These are phyloP conservation scores for Lasioglossum baleicum DNA, from an alignment of 1,140 invertebrate genomes.

Conservation along the genomic window DNA sequence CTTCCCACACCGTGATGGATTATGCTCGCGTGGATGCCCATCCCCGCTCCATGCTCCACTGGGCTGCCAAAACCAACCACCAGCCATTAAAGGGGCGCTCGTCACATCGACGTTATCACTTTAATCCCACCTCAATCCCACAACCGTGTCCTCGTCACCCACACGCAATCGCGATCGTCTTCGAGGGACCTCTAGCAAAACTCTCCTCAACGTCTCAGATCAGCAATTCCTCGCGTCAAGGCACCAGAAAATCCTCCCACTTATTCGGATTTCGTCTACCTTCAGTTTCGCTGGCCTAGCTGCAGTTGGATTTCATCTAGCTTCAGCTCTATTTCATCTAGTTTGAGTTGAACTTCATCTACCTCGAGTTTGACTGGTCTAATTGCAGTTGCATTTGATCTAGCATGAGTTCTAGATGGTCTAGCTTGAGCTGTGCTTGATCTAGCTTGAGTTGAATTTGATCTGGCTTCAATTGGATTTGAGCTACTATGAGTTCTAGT, in stretches of 20 bases:
- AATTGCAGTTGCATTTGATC: too few relatives aligned
- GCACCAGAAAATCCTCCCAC: not conserved
- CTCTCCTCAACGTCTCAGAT: not conserved
- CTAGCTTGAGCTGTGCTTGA: too few relatives aligned
- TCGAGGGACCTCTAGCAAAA: conserved; percentile 2
- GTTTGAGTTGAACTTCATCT: too few relatives aligned
- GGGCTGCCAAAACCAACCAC: conserved; percentile 81
- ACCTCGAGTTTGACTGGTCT: too few relatives aligned
- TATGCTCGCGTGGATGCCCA: conserved; percentile 82
- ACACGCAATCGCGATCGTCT: conserved; percentile 66
- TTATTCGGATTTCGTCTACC: too few relatives aligned
- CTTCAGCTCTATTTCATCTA: too few relatives aligned
- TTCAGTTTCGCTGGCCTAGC: not conserved
- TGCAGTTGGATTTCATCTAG: too few relatives aligned
- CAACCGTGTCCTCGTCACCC: conserved; percentile 73
- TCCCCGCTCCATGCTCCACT: conserved; percentile 80
- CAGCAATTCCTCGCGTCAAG: not conserved
- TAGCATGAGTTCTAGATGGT: too few relatives aligned
- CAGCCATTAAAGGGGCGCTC: conserved; percentile 80
- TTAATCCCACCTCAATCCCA: conserved; percentile 64
- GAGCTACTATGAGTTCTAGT: too few relatives aligned
- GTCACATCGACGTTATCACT: conserved; percentile 61
- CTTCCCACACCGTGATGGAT: conserved; percentile 83
- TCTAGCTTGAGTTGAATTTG: too few relatives aligned
- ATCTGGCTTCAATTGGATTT: too few relatives aligned